phyloP scores from a whole-genome alignment of 2,888 invertebrate genomes.

The Cephus sareptanus region DNA sequence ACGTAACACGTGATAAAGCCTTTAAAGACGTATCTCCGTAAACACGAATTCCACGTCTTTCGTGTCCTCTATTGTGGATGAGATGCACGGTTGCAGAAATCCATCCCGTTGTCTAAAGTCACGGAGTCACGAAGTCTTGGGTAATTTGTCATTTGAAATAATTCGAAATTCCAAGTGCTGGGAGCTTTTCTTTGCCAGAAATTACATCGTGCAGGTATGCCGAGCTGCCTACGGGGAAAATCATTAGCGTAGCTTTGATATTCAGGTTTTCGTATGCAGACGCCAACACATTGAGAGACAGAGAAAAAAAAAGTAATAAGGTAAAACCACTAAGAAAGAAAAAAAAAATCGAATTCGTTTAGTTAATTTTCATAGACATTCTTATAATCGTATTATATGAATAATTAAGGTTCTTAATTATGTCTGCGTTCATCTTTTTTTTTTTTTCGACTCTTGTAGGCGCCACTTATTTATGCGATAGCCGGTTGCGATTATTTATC shows the following conservation, averaged over 20 bases:
- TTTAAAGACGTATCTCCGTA: not conserved
- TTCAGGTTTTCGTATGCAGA: not conserved
- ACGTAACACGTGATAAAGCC: not conserved
- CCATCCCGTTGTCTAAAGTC: not conserved
- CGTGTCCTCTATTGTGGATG: not conserved
- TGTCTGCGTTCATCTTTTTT: not conserved
- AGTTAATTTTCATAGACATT: too few relatives aligned
- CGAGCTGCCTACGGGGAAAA: not conserved
- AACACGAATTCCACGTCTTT: not conserved
- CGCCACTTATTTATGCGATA: not conserved
- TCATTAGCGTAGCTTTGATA: not conserved
- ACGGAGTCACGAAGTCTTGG: not conserved
- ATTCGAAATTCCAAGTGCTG: constrained; percentile 17
- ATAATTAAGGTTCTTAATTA: not conserved
- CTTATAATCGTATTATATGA: not conserved
- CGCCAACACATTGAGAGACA: not conserved
- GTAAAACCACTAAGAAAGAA: not conserved
- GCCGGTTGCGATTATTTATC: not conserved
- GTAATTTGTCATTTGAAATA: constrained; percentile 35
- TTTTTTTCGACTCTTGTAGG: not conserved
- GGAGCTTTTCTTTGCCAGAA: not conserved
- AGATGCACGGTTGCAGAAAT: constrained; percentile 13
- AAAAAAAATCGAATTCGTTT: not conserved
- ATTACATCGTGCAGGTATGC: not conserved
- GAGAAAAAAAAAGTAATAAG: not conserved